Percentiles rank a stretch among this genome's conserved stretches.
Conservation (phyloP, 2,797 vertebrate species). For the Neoniphon sammara region DNA sequence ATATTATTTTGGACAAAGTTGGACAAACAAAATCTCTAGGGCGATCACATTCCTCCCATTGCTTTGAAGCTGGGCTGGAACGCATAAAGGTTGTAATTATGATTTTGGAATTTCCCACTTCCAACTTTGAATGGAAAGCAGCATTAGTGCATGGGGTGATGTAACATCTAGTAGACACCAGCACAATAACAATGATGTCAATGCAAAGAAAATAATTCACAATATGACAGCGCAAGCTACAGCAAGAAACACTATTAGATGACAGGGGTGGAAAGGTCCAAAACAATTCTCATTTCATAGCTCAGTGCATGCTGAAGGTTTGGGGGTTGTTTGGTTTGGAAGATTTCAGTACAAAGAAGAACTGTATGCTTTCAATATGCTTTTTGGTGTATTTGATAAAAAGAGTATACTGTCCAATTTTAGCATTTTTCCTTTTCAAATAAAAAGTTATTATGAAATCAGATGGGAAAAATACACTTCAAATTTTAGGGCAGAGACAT, state of each 20-base stretch:
- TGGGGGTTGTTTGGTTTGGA: too few relatives aligned
- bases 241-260: background rate
- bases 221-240: background rate
- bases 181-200: background rate
- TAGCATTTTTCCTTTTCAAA: too few relatives aligned
- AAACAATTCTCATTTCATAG: too few relatives aligned
- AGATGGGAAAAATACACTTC: too few relatives aligned
- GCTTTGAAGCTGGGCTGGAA: background rate
- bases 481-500: too few relatives aligned
- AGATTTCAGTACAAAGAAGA: too few relatives aligned
- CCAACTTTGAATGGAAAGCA: slow-evolving; percentile 54
- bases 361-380: too few relatives aligned
- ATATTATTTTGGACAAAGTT: too few relatives aligned
- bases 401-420: too few relatives aligned
- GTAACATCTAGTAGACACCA: background rate
- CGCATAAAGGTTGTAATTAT: background rate
- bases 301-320: background rate
- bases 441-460: too few relatives aligned
- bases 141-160: slow-evolving; percentile 17
- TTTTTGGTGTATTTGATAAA: too few relatives aligned
- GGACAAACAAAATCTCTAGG: too few relatives aligned
- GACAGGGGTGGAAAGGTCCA: slow-evolving; percentile 3
- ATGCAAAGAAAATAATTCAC: background rate
- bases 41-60: background rate
- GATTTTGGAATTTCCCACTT: slow-evolving; percentile 52